phyloP scores from a whole-genome alignment of 2,888 invertebrate genomes.

The Drosophila pegasa region DNA sequence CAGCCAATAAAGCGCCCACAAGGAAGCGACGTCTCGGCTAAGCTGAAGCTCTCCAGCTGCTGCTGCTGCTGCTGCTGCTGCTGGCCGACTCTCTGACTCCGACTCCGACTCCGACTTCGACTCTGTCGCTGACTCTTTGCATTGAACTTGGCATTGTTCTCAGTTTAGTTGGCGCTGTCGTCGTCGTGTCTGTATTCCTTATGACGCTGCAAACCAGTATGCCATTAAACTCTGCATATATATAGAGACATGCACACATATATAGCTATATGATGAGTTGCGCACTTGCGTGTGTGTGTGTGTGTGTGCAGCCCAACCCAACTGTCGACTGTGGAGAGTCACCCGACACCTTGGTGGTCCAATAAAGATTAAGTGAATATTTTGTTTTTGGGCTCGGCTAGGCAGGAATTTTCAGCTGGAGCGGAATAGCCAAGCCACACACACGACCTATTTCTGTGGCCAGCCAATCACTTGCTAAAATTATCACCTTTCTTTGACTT shows the following conservation, averaged over 20 bases:
- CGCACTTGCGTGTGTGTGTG: conserved; percentile 2
- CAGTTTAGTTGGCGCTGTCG: conserved; percentile 34
- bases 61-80: conserved; percentile 1
- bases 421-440: conserved; percentile 30
- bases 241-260: conserved; percentile 11
- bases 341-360: conserved; percentile 56
- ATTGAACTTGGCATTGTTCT: conserved; percentile 69
- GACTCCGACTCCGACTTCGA: background rate
- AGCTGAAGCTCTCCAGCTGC: conserved; percentile 18
- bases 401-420: conserved; percentile 39
- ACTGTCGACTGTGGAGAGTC: conserved; percentile 23
- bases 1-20: conserved; percentile 62
- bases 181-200: conserved; percentile 66
- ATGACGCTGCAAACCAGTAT: conserved; percentile 70
- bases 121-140: conserved; percentile 50
- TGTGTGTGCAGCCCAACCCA: conserved; percentile 34
- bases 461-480: conserved; percentile 67
- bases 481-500: conserved; percentile 78
- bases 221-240: conserved; percentile 62
- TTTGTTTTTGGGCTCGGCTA: conserved; percentile 34
- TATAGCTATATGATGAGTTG: no score
- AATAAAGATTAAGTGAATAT: conserved; percentile 48
- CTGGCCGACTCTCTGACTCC: background rate
- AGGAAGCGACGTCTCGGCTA: conserved; percentile 46
- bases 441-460: conserved; percentile 65